phyloP scores from a whole-genome alignment of 2,797 vertebrate genomes.

The Peromyscus attwateri region DNA sequence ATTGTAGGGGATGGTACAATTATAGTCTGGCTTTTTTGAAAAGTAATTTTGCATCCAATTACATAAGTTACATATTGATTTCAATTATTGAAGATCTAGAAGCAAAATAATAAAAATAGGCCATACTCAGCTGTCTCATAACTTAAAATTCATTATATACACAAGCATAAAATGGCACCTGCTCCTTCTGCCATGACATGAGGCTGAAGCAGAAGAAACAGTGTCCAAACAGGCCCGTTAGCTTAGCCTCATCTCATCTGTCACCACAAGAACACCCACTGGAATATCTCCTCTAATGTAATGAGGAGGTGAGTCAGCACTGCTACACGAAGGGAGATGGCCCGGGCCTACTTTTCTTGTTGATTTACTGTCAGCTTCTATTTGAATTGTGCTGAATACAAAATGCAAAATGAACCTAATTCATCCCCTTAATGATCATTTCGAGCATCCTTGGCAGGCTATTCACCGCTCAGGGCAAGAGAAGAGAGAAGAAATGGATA shows the following conservation, averaged over 20 bases:
- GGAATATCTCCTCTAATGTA: slow-evolving; percentile 31
- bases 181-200: slow-evolving; percentile 29
- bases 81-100: slow-evolving; percentile 25
- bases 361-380: slow-evolving; percentile 74
- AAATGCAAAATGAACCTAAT: slow-evolving; percentile 60
- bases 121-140: neutral
- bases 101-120: slow-evolving; percentile 1
- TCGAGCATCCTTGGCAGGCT: slow-evolving; percentile 36
- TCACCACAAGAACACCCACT: neutral
- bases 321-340: neutral
- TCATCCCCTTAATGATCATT: slow-evolving; percentile 29
- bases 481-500: slow-evolving; percentile 3
- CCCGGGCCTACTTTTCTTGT: slow-evolving; percentile 59
- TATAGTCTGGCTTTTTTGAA: neutral
- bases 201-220: slow-evolving; percentile 46
- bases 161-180: neutral
- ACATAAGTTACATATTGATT: neutral
- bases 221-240: slow-evolving; percentile 4
- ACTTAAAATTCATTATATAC: neutral
- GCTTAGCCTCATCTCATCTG: slow-evolving; percentile 8
- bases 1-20: neutral
- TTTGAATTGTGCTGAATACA: slow-evolving; percentile 71
- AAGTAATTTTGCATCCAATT: neutral
- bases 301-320: slow-evolving; percentile 75
- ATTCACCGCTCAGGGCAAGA: neutral